Conservation (phyloP, 2,797 vertebrate genomes). For the Clamator glandarius region DNA sequence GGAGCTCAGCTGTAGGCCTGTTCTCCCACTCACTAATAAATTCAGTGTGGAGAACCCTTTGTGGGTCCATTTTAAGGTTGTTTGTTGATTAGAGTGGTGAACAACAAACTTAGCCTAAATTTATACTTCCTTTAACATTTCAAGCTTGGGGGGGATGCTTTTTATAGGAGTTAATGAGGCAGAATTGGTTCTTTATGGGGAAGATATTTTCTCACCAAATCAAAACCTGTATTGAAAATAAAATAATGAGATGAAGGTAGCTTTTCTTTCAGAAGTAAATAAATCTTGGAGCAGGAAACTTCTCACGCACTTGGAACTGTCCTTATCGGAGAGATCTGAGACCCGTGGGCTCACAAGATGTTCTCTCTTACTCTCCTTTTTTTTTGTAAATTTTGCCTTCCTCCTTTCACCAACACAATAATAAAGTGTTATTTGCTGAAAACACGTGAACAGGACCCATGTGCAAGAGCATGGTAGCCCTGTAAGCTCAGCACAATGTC, state of each 20-base stretch:
- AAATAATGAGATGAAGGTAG: conserved; percentile 66
- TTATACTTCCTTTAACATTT: conserved; percentile 72
- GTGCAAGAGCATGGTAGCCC: neutral
- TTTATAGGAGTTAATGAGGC: conserved; percentile 73
- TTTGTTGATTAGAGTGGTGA: conserved; percentile 73
- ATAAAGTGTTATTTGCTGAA: conserved; percentile 32
- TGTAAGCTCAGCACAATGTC: neutral
- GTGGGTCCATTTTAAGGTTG: conserved; percentile 53
- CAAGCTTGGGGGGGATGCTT: conserved; percentile 32
- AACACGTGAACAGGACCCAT: neutral
- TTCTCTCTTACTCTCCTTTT: neutral
- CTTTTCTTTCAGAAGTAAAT: conserved; percentile 71
- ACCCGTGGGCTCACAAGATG: conserved; percentile 28
- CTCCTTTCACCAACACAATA: conserved; percentile 19
- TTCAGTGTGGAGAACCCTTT: conserved; percentile 69
- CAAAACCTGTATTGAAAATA: conserved; percentile 66
- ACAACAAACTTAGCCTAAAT: conserved; percentile 70
- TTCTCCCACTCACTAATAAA: conserved; percentile 64
- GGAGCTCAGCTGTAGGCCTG: neutral
- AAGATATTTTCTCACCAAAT: conserved; percentile 74
- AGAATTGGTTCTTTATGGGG: conserved; percentile 71
- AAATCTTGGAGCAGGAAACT: conserved; percentile 60
- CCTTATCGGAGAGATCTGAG: conserved; percentile 46
- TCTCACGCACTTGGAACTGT: conserved; percentile 56
- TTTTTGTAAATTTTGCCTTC: neutral